These are phyloP conservation scores for Cavia porcellus DNA, from an alignment of 2,113 vertebrate species.

Conservation along the genomic window DNA sequence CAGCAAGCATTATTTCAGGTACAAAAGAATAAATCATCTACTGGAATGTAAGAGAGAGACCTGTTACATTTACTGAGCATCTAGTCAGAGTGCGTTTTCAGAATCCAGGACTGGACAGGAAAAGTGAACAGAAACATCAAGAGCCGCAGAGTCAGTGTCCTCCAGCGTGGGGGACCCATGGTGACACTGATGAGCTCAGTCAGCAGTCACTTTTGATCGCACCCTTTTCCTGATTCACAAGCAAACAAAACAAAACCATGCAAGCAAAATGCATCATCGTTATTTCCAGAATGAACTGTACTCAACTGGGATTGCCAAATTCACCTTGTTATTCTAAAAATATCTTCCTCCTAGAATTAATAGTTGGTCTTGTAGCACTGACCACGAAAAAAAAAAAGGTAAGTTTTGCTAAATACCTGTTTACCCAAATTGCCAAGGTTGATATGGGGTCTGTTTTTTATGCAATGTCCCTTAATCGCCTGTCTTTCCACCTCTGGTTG, in stretches of 20 bases:
- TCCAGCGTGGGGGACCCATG: not conserved
- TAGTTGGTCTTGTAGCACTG: not conserved
- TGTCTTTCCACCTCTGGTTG: conserved; percentile 79
- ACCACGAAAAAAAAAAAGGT: not conserved
- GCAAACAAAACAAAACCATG: not conserved
- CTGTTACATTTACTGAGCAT: not conserved
- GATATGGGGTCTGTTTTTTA: not conserved
- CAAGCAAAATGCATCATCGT: not conserved
- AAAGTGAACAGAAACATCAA: not conserved
- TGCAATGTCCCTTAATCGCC: conserved; percentile 81
- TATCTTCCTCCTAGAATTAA: not conserved
- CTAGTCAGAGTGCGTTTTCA: not conserved
- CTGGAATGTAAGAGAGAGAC: not conserved
- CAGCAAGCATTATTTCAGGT: conserved; percentile 62
- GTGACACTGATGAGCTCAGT: not conserved
- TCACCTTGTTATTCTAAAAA: not conserved
- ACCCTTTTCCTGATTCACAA: conserved; percentile 37
- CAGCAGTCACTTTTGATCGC: not conserved
- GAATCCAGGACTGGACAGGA: not conserved
- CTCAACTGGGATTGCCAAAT: not conserved
- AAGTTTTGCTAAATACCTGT: conserved; percentile 73
- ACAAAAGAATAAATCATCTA: conserved; percentile 6
- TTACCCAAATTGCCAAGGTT: not conserved
- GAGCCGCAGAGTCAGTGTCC: not conserved
- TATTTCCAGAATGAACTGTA: not conserved